Evolutionary conservation across 2,888 invertebrate species (phyloP), one percentile per base, ranked within the genome.

Genomic region (Latrodectus hesperus): DNA sequence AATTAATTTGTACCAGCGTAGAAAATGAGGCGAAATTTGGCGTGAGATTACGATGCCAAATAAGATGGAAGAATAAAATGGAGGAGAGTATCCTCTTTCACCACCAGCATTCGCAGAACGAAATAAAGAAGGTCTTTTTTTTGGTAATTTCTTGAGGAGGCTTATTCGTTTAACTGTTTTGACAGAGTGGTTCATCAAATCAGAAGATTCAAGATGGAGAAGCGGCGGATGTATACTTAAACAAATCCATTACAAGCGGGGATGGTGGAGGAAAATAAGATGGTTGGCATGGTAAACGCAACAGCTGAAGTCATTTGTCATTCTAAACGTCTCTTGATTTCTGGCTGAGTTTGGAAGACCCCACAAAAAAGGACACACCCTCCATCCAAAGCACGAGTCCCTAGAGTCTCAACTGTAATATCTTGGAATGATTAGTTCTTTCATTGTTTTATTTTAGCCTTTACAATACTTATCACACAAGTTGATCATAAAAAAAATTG

Each of bases 231-330:
- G 53, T 65, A 17, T 72, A 38, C 70, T 83, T 65, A 76, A 76
- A 64, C 71, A 55, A 52, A 38, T 76, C 70, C 64, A 51, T 84
- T 71, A 60, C 53, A 17, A 67, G 52, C 26, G 17, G 76, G 71
- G 76, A 38, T 38, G 38, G 38, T 38, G 38, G 38, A 38, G 38
- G 38, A 38, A 38, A 38, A 38, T 4, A 38, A 38, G 75, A 83
- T 53, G 84, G 77, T 12, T 10, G 51, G 64, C 26, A 77, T 78
- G 77, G 77, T 67, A 77, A 78, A 78, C 17, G 64, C 26, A 84
- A 84, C 84, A 84, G 84, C 77, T 84, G 84, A 72, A 84, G 38
- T 78, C 77, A 84, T 84, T 84, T 84, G 84, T 84, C 84, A 84
- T 78, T 77, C n/a, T 67, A 53, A 55, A 67, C 26, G 65, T 53